Evolutionary conservation across 2,797 vertebrate species (phyloP).

Genomic region (Coregonus ussuriensis): DNA sequence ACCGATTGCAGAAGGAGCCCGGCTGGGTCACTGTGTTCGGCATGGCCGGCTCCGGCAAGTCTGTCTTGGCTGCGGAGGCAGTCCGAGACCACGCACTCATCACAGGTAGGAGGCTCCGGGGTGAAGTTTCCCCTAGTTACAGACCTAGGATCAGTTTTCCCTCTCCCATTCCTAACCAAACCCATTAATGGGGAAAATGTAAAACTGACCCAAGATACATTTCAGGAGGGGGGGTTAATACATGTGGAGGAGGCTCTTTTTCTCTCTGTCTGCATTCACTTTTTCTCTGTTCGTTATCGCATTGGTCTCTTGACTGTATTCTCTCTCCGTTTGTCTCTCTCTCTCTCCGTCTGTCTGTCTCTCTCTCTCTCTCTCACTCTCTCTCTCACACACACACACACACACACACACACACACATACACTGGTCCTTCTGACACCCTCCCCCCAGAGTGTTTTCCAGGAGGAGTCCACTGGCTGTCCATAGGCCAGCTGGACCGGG

Average conservation of each 20-base stretch:
- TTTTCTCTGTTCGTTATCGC: background rate
- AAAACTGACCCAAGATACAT: too few species aligned
- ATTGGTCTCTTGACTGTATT: too few species aligned
- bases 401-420: background rate
- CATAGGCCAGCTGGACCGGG: slow-evolving; percentile 91
- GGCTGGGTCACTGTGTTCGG: slow-evolving; percentile 96
- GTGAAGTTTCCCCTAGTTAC: too few species aligned
- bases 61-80: slow-evolving; percentile 92
- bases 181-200: too few species aligned
- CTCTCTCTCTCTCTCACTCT: too few species aligned
- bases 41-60: slow-evolving; percentile 98
- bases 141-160: too few species aligned
- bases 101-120: slow-evolving; percentile 72
- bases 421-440: background rate
- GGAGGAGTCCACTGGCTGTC: slow-evolving; percentile 94
- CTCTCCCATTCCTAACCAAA: too few species aligned
- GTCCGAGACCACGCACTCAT: slow-evolving; percentile 85
- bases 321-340: too few species aligned
- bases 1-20: slow-evolving; percentile 72
- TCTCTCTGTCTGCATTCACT: background rate
- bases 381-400: too few species aligned
- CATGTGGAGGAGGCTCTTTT: background rate
- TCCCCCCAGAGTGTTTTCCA: slow-evolving; percentile 85
- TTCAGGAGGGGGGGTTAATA: background rate
- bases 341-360: too few species aligned